A percentile compares a stretch with the other conserved stretches of the same genome.
These are phyloP conservation scores for Pollicipes pollicipes DNA, from an alignment of 1,140 invertebrate genomes.

Conservation along the genomic window DNA sequence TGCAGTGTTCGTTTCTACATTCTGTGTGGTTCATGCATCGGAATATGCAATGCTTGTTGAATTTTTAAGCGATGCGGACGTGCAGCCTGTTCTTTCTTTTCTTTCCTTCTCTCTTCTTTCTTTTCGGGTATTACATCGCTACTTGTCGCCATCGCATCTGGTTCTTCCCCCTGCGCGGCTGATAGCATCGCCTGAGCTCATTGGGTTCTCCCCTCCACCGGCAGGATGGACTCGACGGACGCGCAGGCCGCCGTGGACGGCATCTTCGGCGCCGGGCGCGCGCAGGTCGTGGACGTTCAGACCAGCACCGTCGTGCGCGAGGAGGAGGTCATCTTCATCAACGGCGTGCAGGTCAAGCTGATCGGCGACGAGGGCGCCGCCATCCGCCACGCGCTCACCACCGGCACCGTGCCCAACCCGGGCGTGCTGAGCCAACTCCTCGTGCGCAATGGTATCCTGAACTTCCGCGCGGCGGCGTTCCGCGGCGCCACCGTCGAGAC, in stretches of 20 bases:
- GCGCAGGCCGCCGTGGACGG: constrained; percentile 59
- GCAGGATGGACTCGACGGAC: constrained; percentile 25
- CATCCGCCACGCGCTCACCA: constrained; percentile 47
- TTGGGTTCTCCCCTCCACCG: background rate
- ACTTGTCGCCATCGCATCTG: no score
- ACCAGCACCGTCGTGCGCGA: constrained; percentile 50
- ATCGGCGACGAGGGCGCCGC: constrained; percentile 48
- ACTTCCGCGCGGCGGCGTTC: constrained; percentile 24
- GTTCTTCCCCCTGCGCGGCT: no score
- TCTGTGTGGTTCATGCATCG: no score
- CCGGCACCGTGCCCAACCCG: constrained; percentile 43
- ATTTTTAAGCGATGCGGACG: no score
- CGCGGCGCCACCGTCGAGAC: background rate
- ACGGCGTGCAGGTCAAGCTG: constrained; percentile 48
- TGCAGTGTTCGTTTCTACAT: no score
- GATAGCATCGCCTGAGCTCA: no score
- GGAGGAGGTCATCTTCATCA: constrained; percentile 53
- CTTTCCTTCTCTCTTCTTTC: no score
- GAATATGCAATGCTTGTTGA: no score
- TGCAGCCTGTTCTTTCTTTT: no score
- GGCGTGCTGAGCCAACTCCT: constrained; percentile 52
- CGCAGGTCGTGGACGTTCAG: constrained; percentile 53
- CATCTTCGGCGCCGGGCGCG: constrained; percentile 48
- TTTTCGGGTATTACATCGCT: no score
- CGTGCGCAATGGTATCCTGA: constrained; percentile 43